phyloP scores from a whole-genome alignment of 2,888 invertebrate genomes.

The Punctoribates punctum region DNA sequence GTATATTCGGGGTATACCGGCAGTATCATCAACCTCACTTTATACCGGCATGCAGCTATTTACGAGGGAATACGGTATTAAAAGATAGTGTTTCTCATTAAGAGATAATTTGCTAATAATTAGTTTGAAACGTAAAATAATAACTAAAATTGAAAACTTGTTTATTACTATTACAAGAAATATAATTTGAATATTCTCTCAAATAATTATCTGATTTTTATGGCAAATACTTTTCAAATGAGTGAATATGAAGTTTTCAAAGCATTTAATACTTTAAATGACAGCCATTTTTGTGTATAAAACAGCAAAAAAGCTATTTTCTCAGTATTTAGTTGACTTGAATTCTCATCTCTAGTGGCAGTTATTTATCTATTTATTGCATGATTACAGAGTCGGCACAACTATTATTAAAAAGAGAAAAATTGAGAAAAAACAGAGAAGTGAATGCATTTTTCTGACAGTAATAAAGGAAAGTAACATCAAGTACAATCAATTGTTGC shows the following conservation, averaged over 20 bases:
- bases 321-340: no score
- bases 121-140: neutral
- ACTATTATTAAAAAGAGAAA: neutral
- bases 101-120: conserved; percentile 4
- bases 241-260: no score
- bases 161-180: conserved; percentile 1
- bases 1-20: no score
- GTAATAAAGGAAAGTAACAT: neutral
- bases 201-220: neutral
- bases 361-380: neutral
- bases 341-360: neutral
- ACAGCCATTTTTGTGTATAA: no score
- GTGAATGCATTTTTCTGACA: neutral
- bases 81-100: neutral
- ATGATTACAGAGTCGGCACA: conserved; percentile 13
- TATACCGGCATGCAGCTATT: no score
- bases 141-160: neutral
- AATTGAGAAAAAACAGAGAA: neutral
- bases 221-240: neutral
- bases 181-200: no score
- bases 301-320: no score
- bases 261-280: no score
- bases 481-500: conserved; percentile 11
- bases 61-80: no score
- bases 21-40: no score